These are phyloP conservation scores for Spea multiplicata DNA, from an alignment of 2,113 vertebrate species.

Conservation along the genomic window DNA sequence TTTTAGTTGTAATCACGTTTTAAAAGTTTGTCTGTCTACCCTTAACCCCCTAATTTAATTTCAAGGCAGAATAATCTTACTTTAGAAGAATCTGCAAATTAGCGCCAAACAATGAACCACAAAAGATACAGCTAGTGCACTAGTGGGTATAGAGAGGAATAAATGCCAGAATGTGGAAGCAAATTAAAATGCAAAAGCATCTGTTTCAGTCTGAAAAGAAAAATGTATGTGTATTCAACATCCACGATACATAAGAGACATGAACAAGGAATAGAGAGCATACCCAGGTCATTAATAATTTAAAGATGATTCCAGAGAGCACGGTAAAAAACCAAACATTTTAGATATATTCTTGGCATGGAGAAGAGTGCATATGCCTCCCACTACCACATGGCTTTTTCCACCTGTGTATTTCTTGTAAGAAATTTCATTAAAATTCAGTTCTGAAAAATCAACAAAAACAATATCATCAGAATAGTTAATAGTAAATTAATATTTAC, in stretches of 20 bases:
- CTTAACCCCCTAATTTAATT: no score
- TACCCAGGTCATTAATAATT: neutral
- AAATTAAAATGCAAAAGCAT: constrained; percentile 1
- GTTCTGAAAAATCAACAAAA: neutral
- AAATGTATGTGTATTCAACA: neutral
- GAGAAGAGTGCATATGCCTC: neutral
- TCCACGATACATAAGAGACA: neutral
- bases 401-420: neutral
- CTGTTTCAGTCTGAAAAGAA: neutral
- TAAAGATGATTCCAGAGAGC: neutral
- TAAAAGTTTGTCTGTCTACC: no score
- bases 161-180: neutral
- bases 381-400: neutral
- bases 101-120: no score
- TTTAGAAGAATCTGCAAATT: no score
- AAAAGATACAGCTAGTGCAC: no score
- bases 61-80: no score
- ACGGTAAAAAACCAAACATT: neutral
- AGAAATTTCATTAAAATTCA: neutral
- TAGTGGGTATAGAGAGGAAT: neutral
- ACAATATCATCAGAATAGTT: no score
- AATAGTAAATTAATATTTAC: no score
- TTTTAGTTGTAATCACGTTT: no score
- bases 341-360: no score
- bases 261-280: neutral